Conservation (phyloP, 2,888 invertebrate species). For the Archips xylosteana region DNA sequence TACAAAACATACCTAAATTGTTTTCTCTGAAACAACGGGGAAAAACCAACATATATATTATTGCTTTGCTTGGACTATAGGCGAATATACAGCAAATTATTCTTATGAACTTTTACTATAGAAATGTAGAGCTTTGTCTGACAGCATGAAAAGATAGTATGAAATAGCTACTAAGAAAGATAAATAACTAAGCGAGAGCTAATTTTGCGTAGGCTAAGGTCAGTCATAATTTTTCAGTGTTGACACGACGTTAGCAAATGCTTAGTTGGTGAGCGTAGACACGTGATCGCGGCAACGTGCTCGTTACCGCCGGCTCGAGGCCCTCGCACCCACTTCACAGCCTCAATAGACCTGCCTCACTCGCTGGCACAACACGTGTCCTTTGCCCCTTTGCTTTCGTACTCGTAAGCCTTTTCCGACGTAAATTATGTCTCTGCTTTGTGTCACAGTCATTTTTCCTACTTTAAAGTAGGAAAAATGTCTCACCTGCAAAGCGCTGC, state of each 20-base stretch:
- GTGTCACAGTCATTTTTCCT: conserved; percentile 30
- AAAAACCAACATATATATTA: neutral
- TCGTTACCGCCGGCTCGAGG: conserved; percentile 32
- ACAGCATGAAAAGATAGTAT: neutral
- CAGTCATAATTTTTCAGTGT: neutral
- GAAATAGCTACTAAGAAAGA: neutral
- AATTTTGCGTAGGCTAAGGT: neutral
- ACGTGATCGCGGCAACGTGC: conserved; percentile 33
- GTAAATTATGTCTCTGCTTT: conserved; percentile 29
- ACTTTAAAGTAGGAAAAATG: conserved; percentile 27
- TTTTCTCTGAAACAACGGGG: conserved; percentile 4
- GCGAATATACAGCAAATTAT: neutral
- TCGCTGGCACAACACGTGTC: conserved; percentile 27
- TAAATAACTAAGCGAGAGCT: neutral
- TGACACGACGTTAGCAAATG: neutral
- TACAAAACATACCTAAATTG: neutral
- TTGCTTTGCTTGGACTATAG: neutral
- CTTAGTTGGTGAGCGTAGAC: conserved; percentile 9
- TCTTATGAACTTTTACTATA: neutral
- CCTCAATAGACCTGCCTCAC: conserved; percentile 29
- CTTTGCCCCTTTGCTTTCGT: conserved; percentile 19
- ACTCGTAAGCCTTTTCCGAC: conserved; percentile 28
- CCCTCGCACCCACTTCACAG: conserved; percentile 29
- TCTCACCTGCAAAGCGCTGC: neutral
- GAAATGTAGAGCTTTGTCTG: neutral